Base-by-base conservation (phyloP, 2,888 invertebrate genomes). In the Himalopsyche anomala region DNA sequence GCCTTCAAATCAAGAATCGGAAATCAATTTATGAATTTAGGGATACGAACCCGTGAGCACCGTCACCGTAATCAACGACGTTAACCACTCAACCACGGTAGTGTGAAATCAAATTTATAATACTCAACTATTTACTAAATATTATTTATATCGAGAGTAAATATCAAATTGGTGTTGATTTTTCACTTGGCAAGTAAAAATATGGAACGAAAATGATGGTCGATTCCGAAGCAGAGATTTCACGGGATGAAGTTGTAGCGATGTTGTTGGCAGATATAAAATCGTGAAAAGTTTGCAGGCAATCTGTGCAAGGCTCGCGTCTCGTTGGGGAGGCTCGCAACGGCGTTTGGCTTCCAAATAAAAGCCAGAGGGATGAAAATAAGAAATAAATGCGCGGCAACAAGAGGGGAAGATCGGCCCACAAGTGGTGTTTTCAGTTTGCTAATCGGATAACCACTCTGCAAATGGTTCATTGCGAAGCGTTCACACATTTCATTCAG, bases 401-500 rank as follows among this genome's bases (percentile, higher is more conserved):
- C 91, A 90, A 90, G 90, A 90, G 82, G 19, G 92, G 92, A 92
- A 90, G 91, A 91, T 91, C 91, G 92, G 40, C 88, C 92, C 93
- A 90, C 93, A 93, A 94, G 93, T 93, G 93, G 93, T 93, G 92
- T 94, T 93, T 93, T 93, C 93, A 93, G 93, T 93, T 93, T 93
- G 92, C 93, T 94, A 94, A 94, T 94, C 94, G 94, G 94, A 94
- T 93, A 93, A 94, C 93, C 93, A 92, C 93, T 93, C 93, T 92
- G 92, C 93, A 93, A 93, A 93, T 93, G 93, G 93, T 92, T 93
- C 93, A 93, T 92, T 92, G 93, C 93, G 91, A 92, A 92, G 92
- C 92, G 91, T 92, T 92, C 93, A 92, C 93, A 93, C 92, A 93
- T 93, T 86, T 84, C 69, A 74, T 86, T 80, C 84, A 82, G 83